These are phyloP conservation scores for Sparidentex hasta DNA, from an alignment of 2,797 vertebrate genomes.

Conservation along the genomic window DNA sequence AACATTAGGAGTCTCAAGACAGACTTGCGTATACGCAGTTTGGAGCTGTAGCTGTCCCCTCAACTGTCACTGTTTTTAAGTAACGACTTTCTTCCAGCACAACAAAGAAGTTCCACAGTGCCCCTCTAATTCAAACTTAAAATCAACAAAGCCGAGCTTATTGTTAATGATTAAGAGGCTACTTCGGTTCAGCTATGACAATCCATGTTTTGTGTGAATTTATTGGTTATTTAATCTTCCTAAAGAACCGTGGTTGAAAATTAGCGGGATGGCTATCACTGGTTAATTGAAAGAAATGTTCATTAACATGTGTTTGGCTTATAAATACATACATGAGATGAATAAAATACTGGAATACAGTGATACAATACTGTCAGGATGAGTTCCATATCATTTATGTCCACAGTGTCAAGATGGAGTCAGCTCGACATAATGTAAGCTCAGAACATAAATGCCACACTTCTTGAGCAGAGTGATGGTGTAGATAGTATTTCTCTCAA, in stretches of 20 bases:
- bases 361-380: background rate
- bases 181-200: background rate
- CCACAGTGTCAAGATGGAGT: background rate
- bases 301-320: background rate
- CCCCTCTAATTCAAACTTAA: background rate
- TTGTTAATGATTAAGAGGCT: background rate
- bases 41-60: no score
- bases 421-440: conserved; percentile 3
- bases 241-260: conserved; percentile 17
- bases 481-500: conserved; percentile 37
- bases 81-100: no score
- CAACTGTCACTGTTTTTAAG: no score
- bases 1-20: no score
- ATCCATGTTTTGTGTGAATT: background rate
- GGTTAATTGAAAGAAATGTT: background rate
- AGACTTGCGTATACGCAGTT: no score
- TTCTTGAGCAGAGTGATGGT: conserved; percentile 19
- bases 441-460: conserved; percentile 14
- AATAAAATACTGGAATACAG: background rate
- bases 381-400: conserved; percentile 1
- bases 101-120: background rate
- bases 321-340: background rate
- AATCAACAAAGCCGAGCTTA: background rate
- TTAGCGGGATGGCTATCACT: background rate
- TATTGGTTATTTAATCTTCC: background rate